Percentiles rank a stretch among this genome's conserved stretches.
Conservation (phyloP, 2,113 vertebrate species). For the Neotragus pygmaeus region DNA sequence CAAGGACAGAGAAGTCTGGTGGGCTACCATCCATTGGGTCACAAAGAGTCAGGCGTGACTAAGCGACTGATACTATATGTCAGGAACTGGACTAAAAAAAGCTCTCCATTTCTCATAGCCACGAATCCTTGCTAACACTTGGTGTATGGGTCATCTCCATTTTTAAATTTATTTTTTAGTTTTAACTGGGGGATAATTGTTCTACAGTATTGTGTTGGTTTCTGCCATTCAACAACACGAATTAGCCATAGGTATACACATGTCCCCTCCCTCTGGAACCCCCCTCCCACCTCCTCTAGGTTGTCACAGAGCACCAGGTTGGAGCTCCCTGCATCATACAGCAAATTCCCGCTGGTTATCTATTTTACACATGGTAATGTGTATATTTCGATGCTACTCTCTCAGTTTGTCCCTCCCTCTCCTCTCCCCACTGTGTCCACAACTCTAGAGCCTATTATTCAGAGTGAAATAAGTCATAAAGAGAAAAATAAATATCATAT, state of each 20-base stretch:
- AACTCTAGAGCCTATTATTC: neutral
- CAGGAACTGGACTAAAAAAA: neutral
- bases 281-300: neutral
- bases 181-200: neutral
- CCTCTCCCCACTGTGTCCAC: neutral
- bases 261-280: neutral
- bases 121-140: neutral
- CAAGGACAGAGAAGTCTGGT: neutral
- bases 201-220: neutral
- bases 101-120: neutral
- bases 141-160: neutral
- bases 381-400: neutral
- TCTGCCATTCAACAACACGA: neutral
- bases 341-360: neutral
- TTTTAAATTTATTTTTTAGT: neutral
- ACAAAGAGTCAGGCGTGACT: neutral
- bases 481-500: neutral
- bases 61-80: accelerated
- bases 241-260: neutral
- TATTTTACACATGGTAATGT: neutral
- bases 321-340: neutral
- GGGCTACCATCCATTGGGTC: neutral
- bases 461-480: neutral
- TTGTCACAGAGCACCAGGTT: neutral
- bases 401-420: neutral